Evolutionary conservation across 2,888 invertebrate species (phyloP).

Genomic region (Drosophila prolongata): DNA sequence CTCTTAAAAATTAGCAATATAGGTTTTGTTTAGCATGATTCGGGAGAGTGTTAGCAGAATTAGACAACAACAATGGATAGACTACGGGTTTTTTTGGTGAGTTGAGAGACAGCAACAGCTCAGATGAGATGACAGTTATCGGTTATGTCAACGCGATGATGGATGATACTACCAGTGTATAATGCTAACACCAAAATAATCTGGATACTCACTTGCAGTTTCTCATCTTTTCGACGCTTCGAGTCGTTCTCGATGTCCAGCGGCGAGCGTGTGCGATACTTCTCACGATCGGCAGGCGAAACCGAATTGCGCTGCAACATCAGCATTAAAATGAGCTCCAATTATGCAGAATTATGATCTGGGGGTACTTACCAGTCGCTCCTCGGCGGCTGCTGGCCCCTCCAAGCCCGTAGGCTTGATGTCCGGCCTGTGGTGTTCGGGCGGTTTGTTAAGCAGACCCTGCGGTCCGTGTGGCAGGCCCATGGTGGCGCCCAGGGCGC

Average conservation of each 20-base stretch:
- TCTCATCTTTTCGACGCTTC: constrained; percentile 94
- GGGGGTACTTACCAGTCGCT: constrained; percentile 85
- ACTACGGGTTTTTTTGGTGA: constrained; percentile 58
- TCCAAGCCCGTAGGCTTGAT: constrained; percentile 85
- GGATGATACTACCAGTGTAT: constrained; percentile 34
- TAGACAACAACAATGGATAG: constrained; percentile 52
- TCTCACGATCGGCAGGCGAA: constrained; percentile 92
- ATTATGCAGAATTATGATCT: not conserved
- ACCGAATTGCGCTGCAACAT: constrained; percentile 89
- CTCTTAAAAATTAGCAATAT: constrained; percentile 30
- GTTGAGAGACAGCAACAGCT: constrained; percentile 73
- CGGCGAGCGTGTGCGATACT: constrained; percentile 92
- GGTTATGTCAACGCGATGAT: constrained; percentile 28
- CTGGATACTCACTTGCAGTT: constrained; percentile 91
- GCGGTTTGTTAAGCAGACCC: constrained; percentile 84
- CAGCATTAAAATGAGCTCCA: constrained; percentile 19
- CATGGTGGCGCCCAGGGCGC: constrained; percentile 84
- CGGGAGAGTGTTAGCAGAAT: constrained; percentile 27
- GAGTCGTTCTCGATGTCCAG: constrained; percentile 90
- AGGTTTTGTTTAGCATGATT: constrained; percentile 27
- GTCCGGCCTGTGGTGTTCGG: constrained; percentile 84
- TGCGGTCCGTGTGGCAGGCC: constrained; percentile 85
- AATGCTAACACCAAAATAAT: constrained; percentile 20
- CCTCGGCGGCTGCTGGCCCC: constrained; percentile 86
- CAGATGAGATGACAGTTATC: constrained; percentile 29